Base-by-base conservation (phyloP, 2,797 vertebrate species). In the Epinephelus coioides region DNA sequence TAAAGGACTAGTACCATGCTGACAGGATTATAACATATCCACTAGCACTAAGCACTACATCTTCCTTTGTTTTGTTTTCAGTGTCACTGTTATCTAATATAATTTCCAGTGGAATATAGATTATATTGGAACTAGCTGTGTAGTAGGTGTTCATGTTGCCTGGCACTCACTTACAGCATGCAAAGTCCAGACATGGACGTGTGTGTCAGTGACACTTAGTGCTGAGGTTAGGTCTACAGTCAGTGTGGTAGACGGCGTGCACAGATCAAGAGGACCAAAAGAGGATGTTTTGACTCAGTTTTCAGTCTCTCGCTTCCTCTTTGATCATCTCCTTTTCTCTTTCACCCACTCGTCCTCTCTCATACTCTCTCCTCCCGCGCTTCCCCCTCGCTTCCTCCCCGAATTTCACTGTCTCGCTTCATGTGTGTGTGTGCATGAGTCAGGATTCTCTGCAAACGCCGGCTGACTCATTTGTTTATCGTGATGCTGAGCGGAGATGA, bases 391-490 rank as follows among this genome's bases (percentile, higher is more conserved):
- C 59, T 53, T 72, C 59, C 76, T 73, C 43, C 8, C 34, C 3
- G 4, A 63, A 25, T 19, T 25, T 60, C 78, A 25, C 21, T n/a
- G 12, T 72, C 25, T 80, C 6, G 5, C 63, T 73, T 18, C 2
- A 60, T 67, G 73, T 44, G 40, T 79, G 55, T 63, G n/a, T 56
- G 70, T 70, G 78, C 83, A 75, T 93, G 92, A 94, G 91, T 94
- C 92, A 92, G 90, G 90, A 56, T 87, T 91, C 83, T 86, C 87
- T 91, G 89, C 69, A 30, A 90, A 84, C 62, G 14, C 75, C n/a
- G 76, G 68, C 90, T 94, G 91, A 94, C 88, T 94, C 90, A 94
- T 93, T 90, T 93, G 93, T 94, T 93, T 93, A 92, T 93, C 78
- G 56, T 70, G 60, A 63, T 34, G 82, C 85, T 86, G 83, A 86